Percentiles rank a stretch among this genome's conserved stretches.
These are phyloP conservation scores for Oreocharis arfaki DNA, from an alignment of 2,113 vertebrate genomes.

Conservation along the genomic window DNA sequence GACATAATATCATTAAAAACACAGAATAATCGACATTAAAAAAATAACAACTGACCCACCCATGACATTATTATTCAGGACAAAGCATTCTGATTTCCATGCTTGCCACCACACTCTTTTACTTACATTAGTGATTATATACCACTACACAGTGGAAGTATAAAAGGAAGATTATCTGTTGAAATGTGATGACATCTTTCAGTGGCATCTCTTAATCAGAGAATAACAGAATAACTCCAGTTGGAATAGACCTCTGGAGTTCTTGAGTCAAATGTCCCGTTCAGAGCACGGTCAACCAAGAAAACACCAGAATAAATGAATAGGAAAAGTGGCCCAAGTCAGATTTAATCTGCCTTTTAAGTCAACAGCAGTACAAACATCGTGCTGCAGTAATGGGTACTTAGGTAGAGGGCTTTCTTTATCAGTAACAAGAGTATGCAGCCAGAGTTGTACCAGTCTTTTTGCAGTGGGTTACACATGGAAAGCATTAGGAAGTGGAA, in stretches of 20 bases:
- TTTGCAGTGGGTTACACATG: accelerated
- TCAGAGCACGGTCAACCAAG: background rate
- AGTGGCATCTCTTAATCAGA: background rate
- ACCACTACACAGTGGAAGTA: background rate
- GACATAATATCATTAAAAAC: background rate
- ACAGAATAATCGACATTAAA: background rate
- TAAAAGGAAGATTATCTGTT: background rate
- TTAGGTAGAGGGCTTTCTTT: background rate
- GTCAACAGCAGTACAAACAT: background rate
- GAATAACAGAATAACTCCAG: background rate
- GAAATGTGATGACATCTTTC: background rate
- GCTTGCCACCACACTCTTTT: background rate
- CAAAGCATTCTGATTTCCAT: background rate
- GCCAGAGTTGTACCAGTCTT: background rate
- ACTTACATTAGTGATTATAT: background rate
- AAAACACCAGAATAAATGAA: background rate
- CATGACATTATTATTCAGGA: background rate
- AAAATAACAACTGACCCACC: background rate
- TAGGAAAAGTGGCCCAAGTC: background rate
- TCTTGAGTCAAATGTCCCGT: background rate
- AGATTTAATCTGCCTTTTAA: background rate
- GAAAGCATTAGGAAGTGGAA: background rate
- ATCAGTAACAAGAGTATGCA: background rate
- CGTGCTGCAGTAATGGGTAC: background rate
- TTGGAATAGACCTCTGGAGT: background rate